Base-by-base conservation (phyloP, 2,888 invertebrate species). In the Seira ritae region DNA sequence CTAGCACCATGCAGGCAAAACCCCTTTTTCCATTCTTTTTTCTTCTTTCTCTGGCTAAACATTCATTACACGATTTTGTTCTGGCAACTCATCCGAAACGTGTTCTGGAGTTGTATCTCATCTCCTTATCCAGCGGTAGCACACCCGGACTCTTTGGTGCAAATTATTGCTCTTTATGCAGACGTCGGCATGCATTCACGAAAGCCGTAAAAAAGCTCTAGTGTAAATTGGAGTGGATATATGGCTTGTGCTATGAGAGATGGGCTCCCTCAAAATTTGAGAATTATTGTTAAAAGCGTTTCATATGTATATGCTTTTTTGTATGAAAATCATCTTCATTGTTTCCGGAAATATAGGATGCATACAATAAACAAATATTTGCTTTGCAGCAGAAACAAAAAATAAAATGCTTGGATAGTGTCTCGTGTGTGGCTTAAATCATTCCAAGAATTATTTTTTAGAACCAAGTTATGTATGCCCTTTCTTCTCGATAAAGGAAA, bases 61-160 rank as follows among this genome's bases (percentile, higher is more conserved):
- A 74, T 74, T 74, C 74, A 74, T 74, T 74, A 74, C 74, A 74
- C 74, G 74, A 74, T 74, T 42, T 37, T 46, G 66, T 66, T 74
- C 66, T 66, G 74, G 74, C 66, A 74, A 74, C 74, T 74, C 66
- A 74, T 74, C 74, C 74, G 46, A 20, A 74, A 74, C 74, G 74
- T 74, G 74, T 66, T 73, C 6, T 37, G 17, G 6, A 2, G 17
- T 62, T 60, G 24, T 31, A 24, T 3, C n/a, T 8, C 37, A 17
- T 69, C 20, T 42, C 37, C 67, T 31, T 10, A 22, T n/a, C 37
- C 6, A 42, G 42, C 42, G 12, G 42, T 12, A 42, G 42, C 42
- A 42, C 12, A 42, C 42, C 42, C 42, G 42, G 42, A 42, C 42
- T 70, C 46, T 1, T 20, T 20, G 3, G 70, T 70, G 70, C 70